phyloP scores from a whole-genome alignment of 2,113 vertebrate genomes.

The Tachycineta bicolor region DNA sequence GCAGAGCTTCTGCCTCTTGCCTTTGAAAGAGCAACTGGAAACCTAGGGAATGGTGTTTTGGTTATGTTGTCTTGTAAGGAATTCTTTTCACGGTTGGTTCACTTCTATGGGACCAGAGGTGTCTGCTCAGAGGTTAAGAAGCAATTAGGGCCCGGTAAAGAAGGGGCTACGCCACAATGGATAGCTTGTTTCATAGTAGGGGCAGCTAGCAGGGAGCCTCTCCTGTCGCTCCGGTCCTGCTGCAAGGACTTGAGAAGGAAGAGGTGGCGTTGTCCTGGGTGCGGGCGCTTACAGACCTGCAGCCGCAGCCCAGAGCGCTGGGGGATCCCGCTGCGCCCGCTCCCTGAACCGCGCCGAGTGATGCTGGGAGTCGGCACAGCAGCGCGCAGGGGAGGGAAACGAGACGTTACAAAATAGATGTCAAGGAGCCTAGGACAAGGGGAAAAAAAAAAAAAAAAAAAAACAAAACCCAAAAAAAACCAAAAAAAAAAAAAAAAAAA shows the following conservation, averaged over 20 bases:
- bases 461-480: no score
- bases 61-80: not conserved
- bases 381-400: fast-evolving
- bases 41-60: not conserved
- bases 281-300: no score
- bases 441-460: not conserved
- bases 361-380: not conserved
- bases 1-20: not conserved
- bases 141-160: not conserved
- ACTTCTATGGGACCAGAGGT: not conserved
- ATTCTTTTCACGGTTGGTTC: not conserved
- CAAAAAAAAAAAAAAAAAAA: no score
- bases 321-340: fast-evolving
- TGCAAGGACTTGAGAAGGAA: not conserved
- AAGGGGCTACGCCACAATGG: not conserved
- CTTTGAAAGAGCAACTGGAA: not conserved
- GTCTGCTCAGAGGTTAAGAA: not conserved
- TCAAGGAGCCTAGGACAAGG: not conserved
- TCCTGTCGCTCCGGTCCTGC: not conserved
- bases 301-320: fast-evolving
- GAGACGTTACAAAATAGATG: fast-evolving
- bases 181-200: not conserved
- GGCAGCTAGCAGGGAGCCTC: not conserved
- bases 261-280: not conserved
- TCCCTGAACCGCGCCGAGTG: fast-evolving